Base-by-base conservation (phyloP, 2,888 invertebrate genomes). In the Lamproptera curius region DNA sequence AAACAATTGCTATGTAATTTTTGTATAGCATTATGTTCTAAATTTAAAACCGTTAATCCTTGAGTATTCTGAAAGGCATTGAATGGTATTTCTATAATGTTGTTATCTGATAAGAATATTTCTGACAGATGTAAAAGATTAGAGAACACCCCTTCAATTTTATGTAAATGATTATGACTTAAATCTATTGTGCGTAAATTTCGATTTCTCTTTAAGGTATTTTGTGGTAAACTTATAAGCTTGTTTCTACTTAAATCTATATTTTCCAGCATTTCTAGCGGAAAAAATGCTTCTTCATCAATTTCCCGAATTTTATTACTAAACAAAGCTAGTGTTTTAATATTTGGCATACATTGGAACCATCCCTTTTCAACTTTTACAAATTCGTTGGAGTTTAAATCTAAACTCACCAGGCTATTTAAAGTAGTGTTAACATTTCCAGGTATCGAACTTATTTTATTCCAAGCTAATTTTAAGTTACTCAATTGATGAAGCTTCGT, bases 231-330 rank as follows among this genome's bases (percentile, higher is more conserved):
- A 56, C 90, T 90, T 13, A 94, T 92, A 53, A 96, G 94, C 77
- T 94, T 94, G 76, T 97, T 97, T 74, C 95, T 93, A 67, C 95
- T 95, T 66, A 97, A 90, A 74, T 96, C 96, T 54, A 97, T 88
- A 8, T 94, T 93, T 82, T 95, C 95, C 46, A 97, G 84, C 61
- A 92, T 91, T 44, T 85, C 89, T 53, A 97, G 83, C 5, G 92
- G 91, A 55, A 90, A 84, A 76, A 97, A 97, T 10, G 94, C 92
- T 65, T 93, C 91, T 60, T 92, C 92, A 55, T 94, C 92, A 28
- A 97, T 91, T 48, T 88, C 83, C 64, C 93, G 92, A 42, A 97
- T 93, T 46, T 93, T 91, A 73, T 97, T 97, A 68, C 94, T 94
- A 77, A 95, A 95, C 57, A 97, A 89, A 3, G 95, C 94, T 45